phyloP scores from a whole-genome alignment of 2,797 vertebrate genomes.

The Diglossa cyanea region DNA sequence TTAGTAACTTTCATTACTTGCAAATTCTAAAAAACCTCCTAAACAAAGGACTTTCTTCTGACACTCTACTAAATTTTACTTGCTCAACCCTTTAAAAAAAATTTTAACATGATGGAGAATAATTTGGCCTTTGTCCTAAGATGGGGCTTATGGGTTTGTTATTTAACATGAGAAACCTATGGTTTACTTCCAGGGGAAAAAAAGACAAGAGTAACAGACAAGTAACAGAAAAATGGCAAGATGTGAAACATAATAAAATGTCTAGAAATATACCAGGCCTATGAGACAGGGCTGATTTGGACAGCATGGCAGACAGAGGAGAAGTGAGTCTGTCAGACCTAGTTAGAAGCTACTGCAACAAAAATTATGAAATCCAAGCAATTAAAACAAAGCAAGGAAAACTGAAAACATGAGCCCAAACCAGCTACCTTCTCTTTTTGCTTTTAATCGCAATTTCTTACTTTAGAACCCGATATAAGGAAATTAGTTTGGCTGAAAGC shows the following conservation, averaged over 20 bases:
- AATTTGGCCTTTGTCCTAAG: not conserved
- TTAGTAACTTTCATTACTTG: not conserved
- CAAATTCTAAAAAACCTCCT: not conserved
- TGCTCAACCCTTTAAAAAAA: not conserved
- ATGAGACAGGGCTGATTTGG: not conserved
- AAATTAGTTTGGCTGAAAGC: not conserved
- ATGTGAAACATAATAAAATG: not conserved
- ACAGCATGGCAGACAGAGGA: not conserved
- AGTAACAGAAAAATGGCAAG: not conserved
- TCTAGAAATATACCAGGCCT: not conserved
- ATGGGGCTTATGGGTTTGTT: not conserved
- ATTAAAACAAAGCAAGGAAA: not conserved
- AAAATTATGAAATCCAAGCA: not conserved
- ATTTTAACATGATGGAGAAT: fast-evolving
- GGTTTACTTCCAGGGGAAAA: not conserved
- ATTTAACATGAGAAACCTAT: not conserved
- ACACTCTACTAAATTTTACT: not conserved
- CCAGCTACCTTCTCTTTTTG: not conserved
- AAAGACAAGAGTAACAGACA: not conserved
- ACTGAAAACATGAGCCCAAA: not conserved
- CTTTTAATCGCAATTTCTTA: not conserved
- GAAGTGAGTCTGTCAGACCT: not conserved
- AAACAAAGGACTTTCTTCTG: not conserved
- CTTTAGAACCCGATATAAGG: not conserved
- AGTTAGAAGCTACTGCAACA: not conserved